Conservation (phyloP, 2,797 vertebrate genomes). For the Sylvia borin region DNA sequence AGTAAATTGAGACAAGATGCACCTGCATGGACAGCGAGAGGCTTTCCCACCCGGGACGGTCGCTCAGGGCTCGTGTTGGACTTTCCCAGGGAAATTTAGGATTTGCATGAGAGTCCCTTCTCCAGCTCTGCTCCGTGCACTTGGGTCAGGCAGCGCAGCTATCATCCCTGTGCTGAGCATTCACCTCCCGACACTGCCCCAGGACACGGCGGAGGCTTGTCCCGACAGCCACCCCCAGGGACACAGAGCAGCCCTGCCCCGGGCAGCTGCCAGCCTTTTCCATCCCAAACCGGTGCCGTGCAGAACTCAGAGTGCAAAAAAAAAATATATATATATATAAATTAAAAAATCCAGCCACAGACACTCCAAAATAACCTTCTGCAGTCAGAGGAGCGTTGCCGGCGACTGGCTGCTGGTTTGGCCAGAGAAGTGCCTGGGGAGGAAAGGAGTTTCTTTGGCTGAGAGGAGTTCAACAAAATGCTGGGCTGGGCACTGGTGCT, state of each 20-base stretch:
- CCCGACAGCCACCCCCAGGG: not conserved
- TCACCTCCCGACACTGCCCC: not conserved
- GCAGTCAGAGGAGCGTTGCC: not conserved
- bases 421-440: not conserved
- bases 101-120: not conserved
- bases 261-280: conserved; percentile 38
- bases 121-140: not conserved
- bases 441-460: conserved; percentile 61
- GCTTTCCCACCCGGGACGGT: not conserved
- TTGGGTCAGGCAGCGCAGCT: not conserved
- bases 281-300: not conserved
- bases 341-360: not conserved
- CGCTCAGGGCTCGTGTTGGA: not conserved
- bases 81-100: conserved; percentile 11
- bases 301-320: not conserved
- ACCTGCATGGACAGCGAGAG: conserved; percentile 30
- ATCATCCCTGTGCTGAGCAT: fast-evolving
- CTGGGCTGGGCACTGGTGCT: not conserved
- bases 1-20: conserved; percentile 56
- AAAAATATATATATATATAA: no score
- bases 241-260: not conserved
- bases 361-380: conserved; percentile 48
- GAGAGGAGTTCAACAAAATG: not conserved
- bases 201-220: not conserved
- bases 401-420: conserved; percentile 34